These are phyloP conservation scores for Falco punctatus DNA, from an alignment of 2,113 vertebrate genomes.

Conservation along the genomic window DNA sequence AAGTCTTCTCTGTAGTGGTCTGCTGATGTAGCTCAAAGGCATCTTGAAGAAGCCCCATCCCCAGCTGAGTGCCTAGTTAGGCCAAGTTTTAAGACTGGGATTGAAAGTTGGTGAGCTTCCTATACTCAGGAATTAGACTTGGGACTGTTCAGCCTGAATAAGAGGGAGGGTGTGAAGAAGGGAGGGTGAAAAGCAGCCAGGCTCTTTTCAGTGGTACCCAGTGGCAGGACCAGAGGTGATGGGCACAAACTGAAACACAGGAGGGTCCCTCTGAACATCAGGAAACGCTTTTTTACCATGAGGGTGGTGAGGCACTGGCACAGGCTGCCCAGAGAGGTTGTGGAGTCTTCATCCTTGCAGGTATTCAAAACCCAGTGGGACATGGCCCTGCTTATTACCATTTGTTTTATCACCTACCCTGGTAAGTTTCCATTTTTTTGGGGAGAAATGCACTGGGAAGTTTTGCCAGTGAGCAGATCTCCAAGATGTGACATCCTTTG, in stretches of 20 bases:
- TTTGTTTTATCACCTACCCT: background rate
- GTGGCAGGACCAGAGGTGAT: background rate
- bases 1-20: background rate
- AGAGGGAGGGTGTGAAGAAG: background rate
- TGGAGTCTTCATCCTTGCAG: background rate
- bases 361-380: background rate
- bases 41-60: background rate
- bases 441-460: background rate
- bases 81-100: background rate
- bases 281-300: background rate
- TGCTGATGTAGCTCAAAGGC: background rate
- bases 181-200: background rate
- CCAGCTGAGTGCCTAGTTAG: background rate
- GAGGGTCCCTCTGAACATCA: background rate
- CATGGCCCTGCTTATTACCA: background rate
- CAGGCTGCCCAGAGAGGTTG: background rate
- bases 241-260: background rate
- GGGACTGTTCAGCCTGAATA: background rate
- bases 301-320: background rate
- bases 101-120: background rate
- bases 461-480: slow-evolving; percentile 1
- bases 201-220: background rate
- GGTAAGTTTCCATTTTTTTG: background rate
- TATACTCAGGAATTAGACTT: background rate
- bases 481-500: background rate